Evolutionary conservation across 2,888 invertebrate genomes (phyloP).

Genomic region (Rotaria sp.): DNA sequence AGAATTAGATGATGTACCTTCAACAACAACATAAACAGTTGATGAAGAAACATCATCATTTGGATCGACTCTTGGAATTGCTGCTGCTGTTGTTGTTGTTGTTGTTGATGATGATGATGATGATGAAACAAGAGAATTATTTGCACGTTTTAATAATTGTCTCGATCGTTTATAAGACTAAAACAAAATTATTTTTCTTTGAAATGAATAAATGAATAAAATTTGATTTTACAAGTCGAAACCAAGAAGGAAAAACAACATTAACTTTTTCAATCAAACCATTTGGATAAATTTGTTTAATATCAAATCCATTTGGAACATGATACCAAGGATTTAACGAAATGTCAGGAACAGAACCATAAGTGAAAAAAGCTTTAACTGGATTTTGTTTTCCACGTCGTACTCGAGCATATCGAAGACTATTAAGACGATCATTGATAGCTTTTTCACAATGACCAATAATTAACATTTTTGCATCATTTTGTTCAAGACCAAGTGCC

Average conservation of each 20-base stretch:
- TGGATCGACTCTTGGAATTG: not conserved
- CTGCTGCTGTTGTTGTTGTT: not conserved
- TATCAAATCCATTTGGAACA: not conserved
- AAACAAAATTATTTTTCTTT: not conserved
- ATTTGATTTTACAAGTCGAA: not conserved
- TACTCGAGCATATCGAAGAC: not conserved
- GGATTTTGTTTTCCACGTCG: constrained; percentile 17
- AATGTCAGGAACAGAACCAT: constrained; percentile 3
- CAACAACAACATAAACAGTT: constrained; percentile 16
- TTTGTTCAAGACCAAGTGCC: constrained; percentile 29
- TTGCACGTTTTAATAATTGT: not conserved
- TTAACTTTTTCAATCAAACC: not conserved
- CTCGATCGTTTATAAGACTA: not conserved
- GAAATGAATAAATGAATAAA: not conserved
- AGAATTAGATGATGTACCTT: not conserved
- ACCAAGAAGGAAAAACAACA: not conserved
- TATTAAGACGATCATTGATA: constrained; percentile 10
- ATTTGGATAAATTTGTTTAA: not conserved
- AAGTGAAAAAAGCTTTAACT: not conserved
- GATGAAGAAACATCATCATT: not conserved
- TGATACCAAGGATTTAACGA: constrained; percentile 10
- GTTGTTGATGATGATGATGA: not conserved
- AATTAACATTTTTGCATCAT: not conserved
- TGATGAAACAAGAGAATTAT: not conserved
- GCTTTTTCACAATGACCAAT: not conserved